These are phyloP conservation scores for Cacatua alba DNA, from an alignment of 2,113 vertebrate genomes.

Conservation along the genomic window DNA sequence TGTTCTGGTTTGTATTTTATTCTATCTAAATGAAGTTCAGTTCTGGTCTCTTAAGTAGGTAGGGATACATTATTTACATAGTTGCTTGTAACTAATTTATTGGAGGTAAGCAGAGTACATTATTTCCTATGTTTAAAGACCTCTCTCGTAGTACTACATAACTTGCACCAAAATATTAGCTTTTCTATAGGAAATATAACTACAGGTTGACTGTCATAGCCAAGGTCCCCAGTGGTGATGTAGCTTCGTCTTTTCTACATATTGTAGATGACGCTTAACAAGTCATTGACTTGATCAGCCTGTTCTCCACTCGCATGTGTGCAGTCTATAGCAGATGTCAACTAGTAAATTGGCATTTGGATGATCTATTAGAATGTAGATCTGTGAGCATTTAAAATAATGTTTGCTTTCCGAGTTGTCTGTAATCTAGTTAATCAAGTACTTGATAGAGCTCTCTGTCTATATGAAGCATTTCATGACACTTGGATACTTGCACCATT, in stretches of 20 bases:
- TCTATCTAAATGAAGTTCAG: not conserved
- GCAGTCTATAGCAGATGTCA: not conserved
- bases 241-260: not conserved
- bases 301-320: not conserved
- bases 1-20: not conserved
- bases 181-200: not conserved
- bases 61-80: not conserved
- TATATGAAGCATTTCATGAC: not conserved
- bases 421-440: not conserved
- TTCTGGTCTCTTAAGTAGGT: not conserved
- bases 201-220: not conserved
- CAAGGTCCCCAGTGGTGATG: not conserved
- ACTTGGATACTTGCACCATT: not conserved
- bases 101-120: not conserved
- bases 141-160: not conserved
- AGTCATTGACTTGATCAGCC: not conserved
- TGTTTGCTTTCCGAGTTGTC: not conserved
- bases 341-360: not conserved
- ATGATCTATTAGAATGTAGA: not conserved
- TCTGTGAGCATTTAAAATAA: not conserved
- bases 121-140: not conserved
- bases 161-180: not conserved
- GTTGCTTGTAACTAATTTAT: not conserved
- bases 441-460: not conserved
- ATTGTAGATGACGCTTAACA: accelerated